Conservation (phyloP, 2,888 invertebrate genomes). For the Napeogenes inachia region DNA sequence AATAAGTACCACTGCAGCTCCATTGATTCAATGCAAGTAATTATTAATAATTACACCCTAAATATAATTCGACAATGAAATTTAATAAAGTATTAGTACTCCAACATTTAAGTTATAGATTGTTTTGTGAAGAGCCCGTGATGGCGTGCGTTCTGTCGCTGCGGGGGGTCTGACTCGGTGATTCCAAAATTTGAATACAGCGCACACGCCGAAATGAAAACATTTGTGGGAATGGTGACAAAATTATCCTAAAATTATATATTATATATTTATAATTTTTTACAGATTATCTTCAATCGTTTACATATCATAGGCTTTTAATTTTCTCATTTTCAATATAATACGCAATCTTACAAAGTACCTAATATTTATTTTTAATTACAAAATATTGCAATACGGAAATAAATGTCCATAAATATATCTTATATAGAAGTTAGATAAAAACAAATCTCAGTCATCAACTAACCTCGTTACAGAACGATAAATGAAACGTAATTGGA, state of each 20-base stretch:
- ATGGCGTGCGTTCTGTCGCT: conserved; percentile 7
- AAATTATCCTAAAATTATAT: too few relatives aligned
- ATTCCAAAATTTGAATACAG: conserved; percentile 18
- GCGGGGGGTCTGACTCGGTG: conserved; percentile 24
- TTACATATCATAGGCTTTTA: too few relatives aligned
- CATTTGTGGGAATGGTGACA: conserved; percentile 8
- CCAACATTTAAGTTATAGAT: conserved; percentile 58
- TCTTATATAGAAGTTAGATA: conserved; percentile 22
- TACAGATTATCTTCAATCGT: too few relatives aligned
- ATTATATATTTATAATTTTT: too few relatives aligned
- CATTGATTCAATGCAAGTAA: conserved; percentile 15
- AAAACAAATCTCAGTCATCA: conserved; percentile 34
- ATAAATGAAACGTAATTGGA: conserved; percentile 75
- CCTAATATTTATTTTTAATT: too few relatives aligned
- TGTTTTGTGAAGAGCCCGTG: conserved; percentile 41
- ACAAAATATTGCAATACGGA: too few relatives aligned
- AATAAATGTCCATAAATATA: neutral
- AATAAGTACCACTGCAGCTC: conserved; percentile 16
- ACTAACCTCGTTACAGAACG: conserved; percentile 68
- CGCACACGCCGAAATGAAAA: conserved; percentile 25
- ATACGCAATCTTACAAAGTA: too few relatives aligned
- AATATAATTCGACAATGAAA: conserved; percentile 29
- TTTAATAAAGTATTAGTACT: conserved; percentile 47
- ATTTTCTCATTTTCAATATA: too few relatives aligned
- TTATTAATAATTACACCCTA: conserved; percentile 31